Conservation (phyloP, 1,140 invertebrate species). For the Bombus balteatus region DNA sequence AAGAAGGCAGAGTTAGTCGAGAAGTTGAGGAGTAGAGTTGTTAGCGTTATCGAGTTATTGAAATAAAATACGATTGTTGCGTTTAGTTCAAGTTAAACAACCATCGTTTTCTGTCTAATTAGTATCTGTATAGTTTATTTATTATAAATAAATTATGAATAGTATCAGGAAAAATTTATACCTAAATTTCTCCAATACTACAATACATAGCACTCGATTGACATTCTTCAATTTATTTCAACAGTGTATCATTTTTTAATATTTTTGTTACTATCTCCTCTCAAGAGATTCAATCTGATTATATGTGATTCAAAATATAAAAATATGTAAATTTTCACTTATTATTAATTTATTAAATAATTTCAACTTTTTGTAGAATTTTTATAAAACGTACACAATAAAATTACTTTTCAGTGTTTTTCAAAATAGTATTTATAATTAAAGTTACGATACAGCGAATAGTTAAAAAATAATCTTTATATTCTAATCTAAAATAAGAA, state of each 20-base stretch:
- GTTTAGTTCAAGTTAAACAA: too few species aligned
- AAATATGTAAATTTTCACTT: background rate
- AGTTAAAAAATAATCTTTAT: slow-evolving; percentile 38
- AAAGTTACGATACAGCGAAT: slow-evolving; percentile 30
- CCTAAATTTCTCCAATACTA: too few species aligned
- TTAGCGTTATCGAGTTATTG: too few species aligned
- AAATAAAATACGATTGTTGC: too few species aligned
- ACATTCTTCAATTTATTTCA: slow-evolving; percentile 14
- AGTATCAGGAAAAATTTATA: too few species aligned
- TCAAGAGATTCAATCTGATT: background rate
- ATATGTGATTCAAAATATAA: background rate
- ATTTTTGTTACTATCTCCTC: background rate
- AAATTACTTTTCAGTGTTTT: slow-evolving; percentile 12
- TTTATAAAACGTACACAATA: slow-evolving; percentile 32
- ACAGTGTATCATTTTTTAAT: slow-evolving; percentile 39
- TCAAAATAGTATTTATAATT: slow-evolving; percentile 34
- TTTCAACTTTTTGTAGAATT: slow-evolving; percentile 15
- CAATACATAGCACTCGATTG: background rate
- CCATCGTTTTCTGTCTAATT: too few species aligned
- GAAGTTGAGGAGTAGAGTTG: too few species aligned
- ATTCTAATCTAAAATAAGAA: slow-evolving; percentile 39
- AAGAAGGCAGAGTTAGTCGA: too few species aligned
- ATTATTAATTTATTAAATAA: slow-evolving; percentile 38
- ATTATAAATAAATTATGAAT: too few species aligned
- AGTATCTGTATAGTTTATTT: too few species aligned